A percentile compares a stretch with the other conserved stretches of the same genome.
Conservation (phyloP, 1,140 invertebrate genomes). For the Eueides isabella region DNA sequence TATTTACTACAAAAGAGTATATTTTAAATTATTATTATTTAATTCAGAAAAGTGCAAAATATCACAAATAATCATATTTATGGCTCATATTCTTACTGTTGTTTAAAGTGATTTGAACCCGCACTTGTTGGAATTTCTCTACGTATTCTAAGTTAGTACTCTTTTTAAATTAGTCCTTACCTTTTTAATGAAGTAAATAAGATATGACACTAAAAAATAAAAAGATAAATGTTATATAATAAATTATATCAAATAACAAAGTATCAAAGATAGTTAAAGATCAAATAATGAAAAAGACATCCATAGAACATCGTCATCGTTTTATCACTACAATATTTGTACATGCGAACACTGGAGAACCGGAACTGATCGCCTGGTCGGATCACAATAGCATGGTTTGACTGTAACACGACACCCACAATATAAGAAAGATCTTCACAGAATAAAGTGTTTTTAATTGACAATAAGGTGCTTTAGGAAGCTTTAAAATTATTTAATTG, state of each 20-base stretch:
- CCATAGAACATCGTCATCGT: neutral
- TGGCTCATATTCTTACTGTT: no score
- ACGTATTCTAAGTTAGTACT: no score
- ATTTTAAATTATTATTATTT: no score
- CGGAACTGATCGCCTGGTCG: conserved; percentile 62
- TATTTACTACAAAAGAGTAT: no score
- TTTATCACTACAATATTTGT: conserved; percentile 38
- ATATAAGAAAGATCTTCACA: conserved; percentile 9
- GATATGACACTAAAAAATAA: neutral
- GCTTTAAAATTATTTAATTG: neutral
- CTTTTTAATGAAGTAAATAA: neutral
- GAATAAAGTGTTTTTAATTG: neutral
- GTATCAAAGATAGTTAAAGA: neutral
- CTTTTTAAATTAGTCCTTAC: no score
- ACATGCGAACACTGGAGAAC: conserved; percentile 39
- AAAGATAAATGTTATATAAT: neutral
- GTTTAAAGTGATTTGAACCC: no score
- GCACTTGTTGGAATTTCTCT: no score
- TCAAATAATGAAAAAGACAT: conserved; percentile 16
- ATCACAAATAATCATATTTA: no score
- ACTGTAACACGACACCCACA: conserved; percentile 67
- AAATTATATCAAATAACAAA: neutral
- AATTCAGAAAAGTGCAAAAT: no score
- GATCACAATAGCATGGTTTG: conserved; percentile 64
- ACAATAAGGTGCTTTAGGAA: neutral